Evolutionary conservation across 2,113 vertebrate genomes (phyloP).

Genomic region (Manacus vitellinus): DNA sequence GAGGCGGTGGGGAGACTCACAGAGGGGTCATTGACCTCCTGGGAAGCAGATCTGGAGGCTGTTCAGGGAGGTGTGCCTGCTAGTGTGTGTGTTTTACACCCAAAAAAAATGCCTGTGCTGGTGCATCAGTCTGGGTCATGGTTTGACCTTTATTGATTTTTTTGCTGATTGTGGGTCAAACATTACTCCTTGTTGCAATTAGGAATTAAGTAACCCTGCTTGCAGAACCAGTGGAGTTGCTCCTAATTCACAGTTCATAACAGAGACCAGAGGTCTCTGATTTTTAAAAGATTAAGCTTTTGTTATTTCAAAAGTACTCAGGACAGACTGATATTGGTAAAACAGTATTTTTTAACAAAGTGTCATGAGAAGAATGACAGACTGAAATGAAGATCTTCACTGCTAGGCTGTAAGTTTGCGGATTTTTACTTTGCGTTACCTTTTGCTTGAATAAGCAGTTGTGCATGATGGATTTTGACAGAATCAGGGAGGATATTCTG

Average conservation of each 20-base stretch:
- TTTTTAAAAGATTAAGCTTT: background rate
- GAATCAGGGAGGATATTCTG: conserved; percentile 50
- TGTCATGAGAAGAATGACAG: background rate
- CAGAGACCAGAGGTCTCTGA: background rate
- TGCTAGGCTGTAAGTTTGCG: background rate
- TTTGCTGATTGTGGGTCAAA: background rate
- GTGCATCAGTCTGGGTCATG: background rate
- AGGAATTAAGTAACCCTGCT: background rate
- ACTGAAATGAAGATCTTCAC: background rate
- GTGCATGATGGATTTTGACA: conserved; percentile 45
- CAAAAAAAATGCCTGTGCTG: background rate
- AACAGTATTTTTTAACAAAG: background rate
- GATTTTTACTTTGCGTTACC: background rate
- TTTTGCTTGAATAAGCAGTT: conserved; percentile 50
- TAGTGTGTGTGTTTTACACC: background rate
- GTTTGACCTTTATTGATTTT: background rate
- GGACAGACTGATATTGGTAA: background rate
- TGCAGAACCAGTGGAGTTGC: background rate
- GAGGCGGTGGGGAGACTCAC: background rate
- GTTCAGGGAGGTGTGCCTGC: background rate
- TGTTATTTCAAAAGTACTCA: background rate
- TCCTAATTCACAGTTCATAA: background rate
- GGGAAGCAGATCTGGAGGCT: background rate
- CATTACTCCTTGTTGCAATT: background rate
- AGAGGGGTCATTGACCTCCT: background rate